Evolutionary conservation across 2,888 invertebrate species (phyloP), one percentile per base, ranked within the genome.

Genomic region (Leucania comma): DNA sequence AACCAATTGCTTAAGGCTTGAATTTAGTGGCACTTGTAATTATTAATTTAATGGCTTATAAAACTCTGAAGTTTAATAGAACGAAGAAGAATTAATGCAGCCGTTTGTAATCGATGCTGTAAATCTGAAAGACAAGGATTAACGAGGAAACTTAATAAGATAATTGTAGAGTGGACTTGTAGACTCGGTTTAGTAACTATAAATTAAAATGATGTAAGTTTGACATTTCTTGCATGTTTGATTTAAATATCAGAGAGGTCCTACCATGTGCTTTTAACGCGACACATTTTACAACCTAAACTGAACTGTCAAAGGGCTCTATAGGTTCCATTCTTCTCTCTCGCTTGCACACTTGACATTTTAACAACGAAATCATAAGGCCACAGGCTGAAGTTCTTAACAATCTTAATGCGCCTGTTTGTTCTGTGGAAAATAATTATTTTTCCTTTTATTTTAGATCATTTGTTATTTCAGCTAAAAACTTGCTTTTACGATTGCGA

Each of bases 11-110:
- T 48, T n/a, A 10, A 50, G 57, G 59, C 58, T 35, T 22, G 1
- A 50, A 8, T 68, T 24, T 58, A 56, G 24, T 58, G 29, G 42
- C 32, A 38, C 38, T 38, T 42, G 48, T 78, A 58, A 73, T 65
- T 48, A 78, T 65, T n/a, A 61, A 62, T 62, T 53, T 76, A 46
- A 76, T 54, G 48, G 58, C 29, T 22, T n/a, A 60, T 75, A 78
- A 54, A 68, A 69, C 54, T 58, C 17, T 17, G 29, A 61, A 32
- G 58, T 79, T 61, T 68, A 62, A 53, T 68, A 57, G 59, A 56
- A 32, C 63, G 63, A 74, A 64, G 38, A 54, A 54, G 32, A 32
- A 57, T 64, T 24, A 38, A 68, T 68, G 60, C 56, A 54, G 24
- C 63, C 54, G 38, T 74, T 56, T 64, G 60, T 74, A 59, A 60